Percentiles rank a stretch among this genome's conserved stretches.
Conservation (phyloP, 2,797 vertebrate genomes). For the Furcifer pardalis region DNA sequence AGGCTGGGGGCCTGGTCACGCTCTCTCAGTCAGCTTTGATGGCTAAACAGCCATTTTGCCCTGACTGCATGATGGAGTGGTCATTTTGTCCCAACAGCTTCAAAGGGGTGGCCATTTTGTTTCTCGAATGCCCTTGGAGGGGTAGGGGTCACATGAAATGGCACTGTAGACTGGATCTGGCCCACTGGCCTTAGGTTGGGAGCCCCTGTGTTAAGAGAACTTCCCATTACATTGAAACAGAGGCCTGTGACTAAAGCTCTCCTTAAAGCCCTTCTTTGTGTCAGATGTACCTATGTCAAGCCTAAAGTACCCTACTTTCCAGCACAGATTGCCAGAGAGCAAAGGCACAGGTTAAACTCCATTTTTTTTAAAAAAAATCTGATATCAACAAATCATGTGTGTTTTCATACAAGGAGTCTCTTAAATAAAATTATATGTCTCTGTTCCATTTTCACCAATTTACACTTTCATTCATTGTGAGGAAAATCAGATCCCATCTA, state of each 20-base stretch:
- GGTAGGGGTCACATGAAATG: too few relatives aligned
- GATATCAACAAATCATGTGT: not conserved
- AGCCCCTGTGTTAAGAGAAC: too few relatives aligned
- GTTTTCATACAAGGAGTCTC: not conserved
- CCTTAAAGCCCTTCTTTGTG: not conserved
- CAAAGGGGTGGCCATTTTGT: too few relatives aligned
- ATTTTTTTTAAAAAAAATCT: not conserved
- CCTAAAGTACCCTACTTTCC: not conserved
- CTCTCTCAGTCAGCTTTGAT: too few relatives aligned
- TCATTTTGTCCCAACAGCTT: too few relatives aligned
- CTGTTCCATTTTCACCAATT: not conserved
- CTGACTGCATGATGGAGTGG: too few relatives aligned
- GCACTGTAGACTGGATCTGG: too few relatives aligned
- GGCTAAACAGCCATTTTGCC: too few relatives aligned
- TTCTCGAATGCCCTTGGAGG: too few relatives aligned
- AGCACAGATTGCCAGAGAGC: not conserved
- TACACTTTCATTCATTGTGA: not conserved
- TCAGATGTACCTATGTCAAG: not conserved
- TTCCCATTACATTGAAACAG: not conserved
- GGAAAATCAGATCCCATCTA: not conserved
- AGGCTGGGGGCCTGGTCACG: too few relatives aligned
- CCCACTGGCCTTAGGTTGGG: too few relatives aligned
- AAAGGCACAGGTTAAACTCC: not conserved
- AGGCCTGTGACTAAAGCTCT: not conserved
- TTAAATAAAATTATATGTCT: not conserved